Conservation (phyloP, 2,113 vertebrate genomes). For the Benitochromis conjunctus region DNA sequence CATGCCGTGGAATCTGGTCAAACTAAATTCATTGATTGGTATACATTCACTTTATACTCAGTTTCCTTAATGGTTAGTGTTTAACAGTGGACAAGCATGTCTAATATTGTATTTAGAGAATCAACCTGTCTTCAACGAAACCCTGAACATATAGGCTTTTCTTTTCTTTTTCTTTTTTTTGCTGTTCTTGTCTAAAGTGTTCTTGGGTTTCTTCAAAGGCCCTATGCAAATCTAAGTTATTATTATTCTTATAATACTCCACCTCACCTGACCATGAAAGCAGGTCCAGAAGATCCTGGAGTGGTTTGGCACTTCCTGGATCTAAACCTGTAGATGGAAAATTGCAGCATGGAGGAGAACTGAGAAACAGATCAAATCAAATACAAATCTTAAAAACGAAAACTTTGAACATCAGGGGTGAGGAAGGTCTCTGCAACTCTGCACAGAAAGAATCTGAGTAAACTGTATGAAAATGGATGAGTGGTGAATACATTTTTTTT, state of each 20-base stretch:
- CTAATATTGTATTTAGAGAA: neutral
- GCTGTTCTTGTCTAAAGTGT: neutral
- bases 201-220: neutral
- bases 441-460: neutral
- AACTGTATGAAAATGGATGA: neutral
- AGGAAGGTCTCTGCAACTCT: neutral
- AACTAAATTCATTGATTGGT: too few relatives aligned
- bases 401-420: neutral
- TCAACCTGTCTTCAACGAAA: neutral
- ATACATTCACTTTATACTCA: too few relatives aligned
- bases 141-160: fast-evolving
- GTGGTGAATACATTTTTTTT: neutral
- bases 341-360: neutral
- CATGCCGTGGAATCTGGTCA: too few relatives aligned
- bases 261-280: neutral
- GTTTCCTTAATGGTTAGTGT: neutral
- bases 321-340: neutral
- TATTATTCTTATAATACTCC: neutral
- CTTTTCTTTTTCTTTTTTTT: fast-evolving
- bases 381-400: neutral
- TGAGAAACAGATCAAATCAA: neutral
- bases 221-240: neutral
- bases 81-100: neutral
- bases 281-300: neutral
- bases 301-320: neutral